These are phyloP conservation scores for Drosophila anomalata DNA, from an alignment of 2,888 invertebrate species.

Conservation along the genomic window DNA sequence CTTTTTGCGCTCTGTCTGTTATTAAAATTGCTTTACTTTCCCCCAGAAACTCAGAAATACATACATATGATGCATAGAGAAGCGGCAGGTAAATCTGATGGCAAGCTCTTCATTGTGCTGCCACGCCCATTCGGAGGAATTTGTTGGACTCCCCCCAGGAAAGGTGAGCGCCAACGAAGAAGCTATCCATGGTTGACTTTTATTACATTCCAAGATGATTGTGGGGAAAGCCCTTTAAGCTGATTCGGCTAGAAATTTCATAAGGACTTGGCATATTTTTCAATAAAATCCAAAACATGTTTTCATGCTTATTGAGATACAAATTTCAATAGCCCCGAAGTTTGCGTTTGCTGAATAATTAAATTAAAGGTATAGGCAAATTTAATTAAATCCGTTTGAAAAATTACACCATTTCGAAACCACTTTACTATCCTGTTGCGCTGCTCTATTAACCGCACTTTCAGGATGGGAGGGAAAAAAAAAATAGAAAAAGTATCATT, in stretches of 20 bases:
- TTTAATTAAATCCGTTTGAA: not conserved
- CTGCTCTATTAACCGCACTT: slow-evolving; percentile 60
- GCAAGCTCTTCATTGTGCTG: slow-evolving; percentile 39
- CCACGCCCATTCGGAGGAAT: slow-evolving; percentile 13
- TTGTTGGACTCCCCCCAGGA: not conserved
- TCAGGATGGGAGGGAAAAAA: not conserved
- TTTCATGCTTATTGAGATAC: not conserved
- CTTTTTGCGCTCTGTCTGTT: slow-evolving; percentile 63
- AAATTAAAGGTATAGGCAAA: not conserved
- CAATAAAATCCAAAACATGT: not conserved
- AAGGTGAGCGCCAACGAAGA: slow-evolving; percentile 34
- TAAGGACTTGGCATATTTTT: slow-evolving; percentile 6
- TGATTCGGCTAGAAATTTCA: slow-evolving; percentile 14
- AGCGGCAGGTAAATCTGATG: slow-evolving; percentile 13
- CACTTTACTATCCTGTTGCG: slow-evolving; percentile 53
- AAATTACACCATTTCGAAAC: slow-evolving; percentile 26
- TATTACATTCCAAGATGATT: slow-evolving; percentile 37
- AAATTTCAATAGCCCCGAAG: not conserved
- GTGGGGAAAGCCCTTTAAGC: slow-evolving; percentile 21
- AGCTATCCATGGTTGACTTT: slow-evolving; percentile 37
- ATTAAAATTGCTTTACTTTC: slow-evolving; percentile 60
- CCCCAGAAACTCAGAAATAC: not conserved
- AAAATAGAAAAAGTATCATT: slow-evolving; percentile 21
- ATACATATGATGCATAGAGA: not conserved
- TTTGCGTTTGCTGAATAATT: not conserved